A percentile compares a stretch with the other conserved stretches of the same genome.
These are phyloP conservation scores for Pinctada fucata DNA, from an alignment of 2,888 invertebrate genomes.

Conservation along the genomic window DNA sequence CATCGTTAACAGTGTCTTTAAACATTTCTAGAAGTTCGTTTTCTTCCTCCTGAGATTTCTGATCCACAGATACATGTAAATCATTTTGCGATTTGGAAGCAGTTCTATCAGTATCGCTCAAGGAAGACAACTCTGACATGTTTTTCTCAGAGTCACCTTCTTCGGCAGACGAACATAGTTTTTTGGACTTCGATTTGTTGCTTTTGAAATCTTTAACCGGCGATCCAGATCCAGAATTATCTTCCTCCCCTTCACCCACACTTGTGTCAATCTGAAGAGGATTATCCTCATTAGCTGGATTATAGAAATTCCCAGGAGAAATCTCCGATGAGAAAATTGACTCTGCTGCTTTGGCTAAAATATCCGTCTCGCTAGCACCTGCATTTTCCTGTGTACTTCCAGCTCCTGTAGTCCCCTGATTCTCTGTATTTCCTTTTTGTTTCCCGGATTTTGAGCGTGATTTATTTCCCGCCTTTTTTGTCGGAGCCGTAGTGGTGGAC, in stretches of 20 bases:
- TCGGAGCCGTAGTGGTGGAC: slow-evolving; percentile 11
- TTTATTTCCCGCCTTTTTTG: slow-evolving; percentile 13
- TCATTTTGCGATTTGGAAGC: slow-evolving; percentile 11
- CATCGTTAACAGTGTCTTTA: neutral
- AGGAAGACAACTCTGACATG: neutral
- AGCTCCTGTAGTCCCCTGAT: neutral
- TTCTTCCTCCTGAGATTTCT: slow-evolving; percentile 3
- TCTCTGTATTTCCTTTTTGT: slow-evolving; percentile 7
- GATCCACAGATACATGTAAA: neutral
- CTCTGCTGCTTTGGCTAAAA: slow-evolving; percentile 77
- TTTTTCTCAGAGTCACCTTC: slow-evolving; percentile 5
- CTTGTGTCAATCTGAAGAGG: slow-evolving; percentile 71
- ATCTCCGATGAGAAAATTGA: slow-evolving; percentile 74
- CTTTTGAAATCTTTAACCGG: slow-evolving; percentile 36
- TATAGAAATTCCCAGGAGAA: slow-evolving; percentile 65
- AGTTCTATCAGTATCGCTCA: neutral
- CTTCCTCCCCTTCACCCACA: slow-evolving; percentile 62
- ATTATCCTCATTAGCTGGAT: slow-evolving; percentile 71
- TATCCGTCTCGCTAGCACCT: slow-evolving; percentile 58
- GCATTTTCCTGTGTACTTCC: slow-evolving; percentile 23
- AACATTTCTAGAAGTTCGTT: slow-evolving; percentile 21
- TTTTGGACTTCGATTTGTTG: slow-evolving; percentile 1
- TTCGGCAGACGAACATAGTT: neutral
- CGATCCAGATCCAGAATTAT: slow-evolving; percentile 39
- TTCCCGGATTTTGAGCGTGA: slow-evolving; percentile 27